Base-by-base conservation (phyloP, 2,113 vertebrate species). In the Zingel zingel region DNA sequence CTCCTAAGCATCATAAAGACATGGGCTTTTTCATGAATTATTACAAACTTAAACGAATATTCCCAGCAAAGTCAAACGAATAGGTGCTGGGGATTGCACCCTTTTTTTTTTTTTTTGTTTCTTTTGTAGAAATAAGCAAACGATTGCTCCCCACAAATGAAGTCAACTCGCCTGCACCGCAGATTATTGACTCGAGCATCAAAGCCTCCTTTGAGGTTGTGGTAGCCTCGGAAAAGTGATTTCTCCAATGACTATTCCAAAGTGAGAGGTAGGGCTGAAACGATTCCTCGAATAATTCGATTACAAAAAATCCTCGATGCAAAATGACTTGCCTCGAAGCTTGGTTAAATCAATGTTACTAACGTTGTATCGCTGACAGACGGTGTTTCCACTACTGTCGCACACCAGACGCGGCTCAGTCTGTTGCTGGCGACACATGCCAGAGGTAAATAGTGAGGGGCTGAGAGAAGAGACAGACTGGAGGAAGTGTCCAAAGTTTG, bases 171-270 rank as follows among this genome's bases (percentile, higher is more conserved):
- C 14, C 19, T 63, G 67, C 36, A 25, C 50, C 1, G 4, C 70
- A 3, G 45, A 69, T 63, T 66, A 79, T 70, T 57, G 77, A 83
- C 33, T 74, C 1, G 3, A 50, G 66, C 77, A 77, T 79, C 77
- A 84, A 86, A 89, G 82, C 30, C 23, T 67, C 61, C 68, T 84
- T 86, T 88, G 69, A 87, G 64, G 72, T 62, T 58, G 64, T 36
- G 33, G 50, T 76, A 54, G 62, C 51, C 39, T 79, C 15, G 1
- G 50, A 83, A 70, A 54, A 33, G 23, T 25, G 47, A 76, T 75
- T 47, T 81, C 45, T 79, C 39, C 23, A 33, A 57, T 50, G 19
- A 48, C 9, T 86, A 74, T 86, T 51, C 15, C 27, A 36, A 43
- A 51, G 16, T 33, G 10, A 62, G 25, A 27, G 48, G 23, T n/a